Evolutionary conservation across 2,113 vertebrate genomes (phyloP).

Genomic region (Orycteropus afer): DNA sequence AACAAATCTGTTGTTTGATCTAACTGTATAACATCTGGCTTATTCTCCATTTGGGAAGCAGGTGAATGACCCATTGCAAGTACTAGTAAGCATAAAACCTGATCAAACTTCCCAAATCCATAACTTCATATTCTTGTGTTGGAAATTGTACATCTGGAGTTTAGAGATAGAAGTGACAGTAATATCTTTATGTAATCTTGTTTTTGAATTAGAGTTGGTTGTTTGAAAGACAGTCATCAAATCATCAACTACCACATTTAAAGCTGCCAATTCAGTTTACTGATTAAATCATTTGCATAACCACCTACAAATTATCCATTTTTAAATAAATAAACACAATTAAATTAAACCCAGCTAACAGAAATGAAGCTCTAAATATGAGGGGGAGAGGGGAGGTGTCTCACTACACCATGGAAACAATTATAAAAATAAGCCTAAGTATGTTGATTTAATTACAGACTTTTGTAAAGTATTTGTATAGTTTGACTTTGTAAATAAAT

Average conservation of each 20-base stretch:
- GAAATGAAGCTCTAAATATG: background rate
- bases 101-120: background rate
- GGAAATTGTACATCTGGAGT: background rate
- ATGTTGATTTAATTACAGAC: conserved; percentile 46
- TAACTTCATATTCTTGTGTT: background rate
- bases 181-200: background rate
- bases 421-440: conserved; percentile 54
- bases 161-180: background rate
- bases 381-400: background rate
- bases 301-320: background rate
- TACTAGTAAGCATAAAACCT: background rate
- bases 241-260: background rate
- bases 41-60: background rate
- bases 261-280: background rate
- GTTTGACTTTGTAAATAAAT: conserved; percentile 66
- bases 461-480: conserved; percentile 32
- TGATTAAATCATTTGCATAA: conserved; percentile 46
- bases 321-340: background rate
- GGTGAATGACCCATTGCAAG: background rate
- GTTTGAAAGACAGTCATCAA: conserved; percentile 7
- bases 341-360: background rate
- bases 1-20: background rate
- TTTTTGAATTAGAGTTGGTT: background rate
- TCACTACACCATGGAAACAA: conserved; percentile 43
- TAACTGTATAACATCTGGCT: background rate